Evolutionary conservation across 2,888 invertebrate species (phyloP), one percentile per base, ranked within the genome.

Genomic region (Xanthostigma xanthostigma): DNA sequence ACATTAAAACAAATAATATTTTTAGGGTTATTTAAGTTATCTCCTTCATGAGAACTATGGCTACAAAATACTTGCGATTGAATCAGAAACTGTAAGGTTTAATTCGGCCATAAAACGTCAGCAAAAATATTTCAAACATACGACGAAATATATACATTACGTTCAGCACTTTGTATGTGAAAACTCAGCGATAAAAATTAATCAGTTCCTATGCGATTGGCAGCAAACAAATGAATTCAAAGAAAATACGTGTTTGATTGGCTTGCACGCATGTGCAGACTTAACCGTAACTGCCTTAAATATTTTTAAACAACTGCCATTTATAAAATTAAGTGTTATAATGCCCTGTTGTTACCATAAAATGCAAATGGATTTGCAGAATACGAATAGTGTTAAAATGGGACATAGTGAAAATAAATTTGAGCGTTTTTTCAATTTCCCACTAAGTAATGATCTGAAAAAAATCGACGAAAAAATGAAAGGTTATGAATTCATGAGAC

Each of bases 291-390:
- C 74, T 48, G 78, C 82, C 9, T 72, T 84, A 44, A 71, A 76
- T 56, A 65, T 85, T 54, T 87, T 84, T 64, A 59, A 74, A 39
- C 66, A 73, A 57, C 73, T 81, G 62, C 59, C 68, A 8, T 62
- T 65, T 36, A 77, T 78, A 0, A 71, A 68, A 51, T 64, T 74
- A 12, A 61, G 85, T 17, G 70, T 81, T 41, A 68, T 86, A 11
- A 78, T 87, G 73, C 82, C 87, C 4, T 88, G 88, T 59, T 88
- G 88, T 60, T 88, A 88, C 58, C 87, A 88, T 61, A 81, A 82
- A 64, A 71, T 87, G 62, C 59, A 65, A 46, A 49, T 67, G 27
- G 41, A 52, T 4, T 36, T 43, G 17, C 17, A 43, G 35, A 37
- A 45, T 9, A 13, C 36, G 34, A 42, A n/a, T 43, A 37, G 11